Conservation (phyloP, 1,140 invertebrate species). For the Pissodes strobi region DNA sequence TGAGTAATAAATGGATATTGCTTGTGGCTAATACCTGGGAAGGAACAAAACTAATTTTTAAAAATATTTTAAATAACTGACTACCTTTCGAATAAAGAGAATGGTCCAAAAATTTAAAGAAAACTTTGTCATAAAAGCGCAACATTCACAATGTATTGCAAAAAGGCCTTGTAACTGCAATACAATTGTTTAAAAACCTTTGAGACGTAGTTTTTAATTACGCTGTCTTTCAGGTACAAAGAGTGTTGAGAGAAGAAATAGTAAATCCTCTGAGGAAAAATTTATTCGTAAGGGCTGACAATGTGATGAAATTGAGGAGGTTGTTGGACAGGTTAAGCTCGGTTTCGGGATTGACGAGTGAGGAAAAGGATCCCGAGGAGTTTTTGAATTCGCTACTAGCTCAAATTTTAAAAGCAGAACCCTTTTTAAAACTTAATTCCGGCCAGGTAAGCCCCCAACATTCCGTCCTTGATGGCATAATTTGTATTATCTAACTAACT, state of each 20-base stretch:
- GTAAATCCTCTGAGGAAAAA: constrained; percentile 91
- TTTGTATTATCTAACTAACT: no score
- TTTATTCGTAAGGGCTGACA: constrained; percentile 88
- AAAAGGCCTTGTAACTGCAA: not conserved
- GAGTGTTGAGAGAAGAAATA: constrained; percentile 90
- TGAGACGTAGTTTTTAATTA: not conserved
- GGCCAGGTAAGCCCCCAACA: constrained; percentile 64
- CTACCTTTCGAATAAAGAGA: no score
- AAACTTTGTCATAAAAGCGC: no score
- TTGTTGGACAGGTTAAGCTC: constrained; percentile 86
- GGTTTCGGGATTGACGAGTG: constrained; percentile 68
- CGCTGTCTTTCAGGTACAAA: constrained; percentile 65
- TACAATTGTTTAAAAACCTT: no score
- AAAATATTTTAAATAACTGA: no score
- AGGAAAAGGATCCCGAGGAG: constrained; percentile 87
- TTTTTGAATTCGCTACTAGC: constrained; percentile 91
- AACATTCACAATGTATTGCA: no score
- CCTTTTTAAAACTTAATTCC: constrained; percentile 85
- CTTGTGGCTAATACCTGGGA: no score
- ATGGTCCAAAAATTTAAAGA: no score
- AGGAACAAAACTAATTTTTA: no score
- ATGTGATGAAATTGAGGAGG: constrained; percentile 92
- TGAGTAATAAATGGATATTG: no score
- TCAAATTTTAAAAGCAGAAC: constrained; percentile 87
- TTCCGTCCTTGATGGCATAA: not conserved